These are phyloP conservation scores for Seriola quinqueradiata DNA, from an alignment of 2,113 vertebrate genomes.

Conservation along the genomic window DNA sequence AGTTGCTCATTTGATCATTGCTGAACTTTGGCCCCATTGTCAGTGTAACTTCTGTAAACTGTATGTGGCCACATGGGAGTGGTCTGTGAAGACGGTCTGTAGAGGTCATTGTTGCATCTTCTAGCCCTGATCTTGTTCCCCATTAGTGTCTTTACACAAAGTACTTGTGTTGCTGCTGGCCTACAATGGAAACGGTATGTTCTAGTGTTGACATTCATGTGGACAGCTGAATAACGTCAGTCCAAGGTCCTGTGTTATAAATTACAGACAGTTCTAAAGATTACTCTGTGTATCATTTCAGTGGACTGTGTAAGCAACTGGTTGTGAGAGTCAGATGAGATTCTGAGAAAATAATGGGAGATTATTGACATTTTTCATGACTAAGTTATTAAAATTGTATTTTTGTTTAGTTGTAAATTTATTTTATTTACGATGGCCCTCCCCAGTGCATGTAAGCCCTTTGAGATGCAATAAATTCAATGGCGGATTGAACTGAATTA, in stretches of 20 bases:
- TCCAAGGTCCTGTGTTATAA: slow-evolving; percentile 61
- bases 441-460: slow-evolving; percentile 97
- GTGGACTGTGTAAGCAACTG: slow-evolving; percentile 89
- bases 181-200: slow-evolving; percentile 31
- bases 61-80: slow-evolving; percentile 38
- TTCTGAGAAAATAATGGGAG: slow-evolving; percentile 58
- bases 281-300: slow-evolving; percentile 86
- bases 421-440: slow-evolving; percentile 89
- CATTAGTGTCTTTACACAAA: slow-evolving; percentile 31
- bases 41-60: slow-evolving; percentile 42
- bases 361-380: slow-evolving; percentile 74
- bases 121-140: slow-evolving; percentile 15
- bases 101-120: slow-evolving; percentile 85
- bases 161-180: slow-evolving; percentile 26
- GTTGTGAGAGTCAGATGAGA: slow-evolving; percentile 84
- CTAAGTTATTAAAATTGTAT: slow-evolving; percentile 85
- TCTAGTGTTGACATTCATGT: slow-evolving; percentile 44
- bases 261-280: slow-evolving; percentile 78
- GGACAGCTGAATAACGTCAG: slow-evolving; percentile 82
- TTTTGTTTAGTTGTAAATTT: slow-evolving; percentile 89
- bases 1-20: slow-evolving; percentile 17
- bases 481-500: slow-evolving; percentile 87
- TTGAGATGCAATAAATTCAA: slow-evolving; percentile 99
- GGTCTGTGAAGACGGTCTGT: slow-evolving; percentile 65
- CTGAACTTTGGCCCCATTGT: slow-evolving; percentile 33